These are phyloP conservation scores for Plagodis pulveraria DNA, from an alignment of 2,888 invertebrate genomes.

Conservation along the genomic window DNA sequence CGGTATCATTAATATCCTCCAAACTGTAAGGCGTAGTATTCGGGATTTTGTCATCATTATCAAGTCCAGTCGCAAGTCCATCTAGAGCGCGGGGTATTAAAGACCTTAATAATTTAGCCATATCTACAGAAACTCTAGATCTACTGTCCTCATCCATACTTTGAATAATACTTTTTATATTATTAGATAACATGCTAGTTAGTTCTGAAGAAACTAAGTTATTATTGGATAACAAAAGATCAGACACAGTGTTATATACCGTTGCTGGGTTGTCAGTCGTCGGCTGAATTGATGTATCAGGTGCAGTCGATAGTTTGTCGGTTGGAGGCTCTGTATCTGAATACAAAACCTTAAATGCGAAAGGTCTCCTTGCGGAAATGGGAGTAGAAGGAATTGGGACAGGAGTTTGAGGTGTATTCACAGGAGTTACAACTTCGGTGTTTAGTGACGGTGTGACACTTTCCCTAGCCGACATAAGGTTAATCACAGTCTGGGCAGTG, in stretches of 20 bases:
- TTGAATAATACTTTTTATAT: conserved; percentile 73
- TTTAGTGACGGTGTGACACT: conserved; percentile 70
- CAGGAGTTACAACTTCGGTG: conserved; percentile 60
- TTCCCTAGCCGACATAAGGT: conserved; percentile 74
- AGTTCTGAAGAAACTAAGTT: conserved; percentile 79
- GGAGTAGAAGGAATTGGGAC: conserved; percentile 68
- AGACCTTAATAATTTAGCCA: conserved; percentile 77
- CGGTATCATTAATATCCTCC: conserved; percentile 78
- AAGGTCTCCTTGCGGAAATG: conserved; percentile 77
- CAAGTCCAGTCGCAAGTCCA: conserved; percentile 61
- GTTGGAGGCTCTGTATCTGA: conserved; percentile 73
- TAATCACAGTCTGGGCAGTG: conserved; percentile 77
- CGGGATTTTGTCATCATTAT: conserved; percentile 64
- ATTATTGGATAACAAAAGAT: conserved; percentile 77
- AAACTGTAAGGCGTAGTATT: conserved; percentile 80
- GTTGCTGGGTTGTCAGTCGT: conserved; percentile 75
- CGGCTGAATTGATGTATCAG: conserved; percentile 66
- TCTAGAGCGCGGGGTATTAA: conserved; percentile 79
- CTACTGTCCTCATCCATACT: conserved; percentile 76
- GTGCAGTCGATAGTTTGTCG: conserved; percentile 72
- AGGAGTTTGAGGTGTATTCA: conserved; percentile 59
- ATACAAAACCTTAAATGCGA: conserved; percentile 79
- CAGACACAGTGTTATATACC: conserved; percentile 81
- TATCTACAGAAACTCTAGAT: conserved; percentile 80
- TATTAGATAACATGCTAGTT: conserved; percentile 83